Evolutionary conservation across 2,888 invertebrate genomes (phyloP).

Genomic region (Rotaria sp.): DNA sequence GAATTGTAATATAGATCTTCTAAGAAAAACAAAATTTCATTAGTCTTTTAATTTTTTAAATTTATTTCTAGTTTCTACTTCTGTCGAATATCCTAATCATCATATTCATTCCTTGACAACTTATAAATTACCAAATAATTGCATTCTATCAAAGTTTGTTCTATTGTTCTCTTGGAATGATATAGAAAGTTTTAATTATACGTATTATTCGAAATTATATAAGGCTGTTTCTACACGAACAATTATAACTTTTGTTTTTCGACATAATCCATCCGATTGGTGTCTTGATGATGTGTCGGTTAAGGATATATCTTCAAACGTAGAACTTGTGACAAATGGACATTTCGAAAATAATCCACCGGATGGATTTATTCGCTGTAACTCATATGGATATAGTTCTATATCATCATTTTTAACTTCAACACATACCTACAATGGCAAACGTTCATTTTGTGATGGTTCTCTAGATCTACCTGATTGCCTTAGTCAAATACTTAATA

Average conservation of each 20-base stretch:
- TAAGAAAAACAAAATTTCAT: no score
- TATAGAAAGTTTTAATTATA: neutral
- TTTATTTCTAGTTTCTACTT: neutral
- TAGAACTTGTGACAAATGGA: neutral
- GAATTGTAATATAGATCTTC: no score
- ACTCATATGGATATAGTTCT: neutral
- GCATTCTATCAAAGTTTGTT: neutral
- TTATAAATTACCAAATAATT: neutral
- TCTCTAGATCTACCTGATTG: neutral
- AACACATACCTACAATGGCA: neutral
- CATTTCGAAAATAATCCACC: neutral
- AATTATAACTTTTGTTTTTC: neutral
- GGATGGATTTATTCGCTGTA: neutral
- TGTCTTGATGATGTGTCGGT: neutral
- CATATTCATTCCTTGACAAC: neutral
- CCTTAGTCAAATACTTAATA: neutral
- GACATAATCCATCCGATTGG: neutral
- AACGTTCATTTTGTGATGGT: neutral
- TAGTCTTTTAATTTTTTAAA: neutral
- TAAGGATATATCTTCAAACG: neutral
- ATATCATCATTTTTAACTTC: neutral
- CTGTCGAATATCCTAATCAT: neutral
- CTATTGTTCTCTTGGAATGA: neutral
- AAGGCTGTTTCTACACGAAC: neutral
- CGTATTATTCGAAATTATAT: neutral